Conservation (phyloP, 2,888 invertebrate species). For the Noctua janthina region DNA sequence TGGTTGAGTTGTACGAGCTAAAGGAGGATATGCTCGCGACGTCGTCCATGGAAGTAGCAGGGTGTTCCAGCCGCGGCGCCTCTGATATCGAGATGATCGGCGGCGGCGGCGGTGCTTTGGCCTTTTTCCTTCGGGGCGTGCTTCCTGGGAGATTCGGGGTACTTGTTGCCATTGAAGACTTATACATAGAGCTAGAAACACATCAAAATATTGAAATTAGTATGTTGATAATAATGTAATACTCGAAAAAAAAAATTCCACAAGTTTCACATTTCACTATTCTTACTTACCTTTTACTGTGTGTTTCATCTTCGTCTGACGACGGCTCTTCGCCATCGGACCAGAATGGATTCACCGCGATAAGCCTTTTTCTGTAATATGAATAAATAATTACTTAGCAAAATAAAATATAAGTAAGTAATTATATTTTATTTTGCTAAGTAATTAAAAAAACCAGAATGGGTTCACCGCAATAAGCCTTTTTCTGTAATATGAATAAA, state of each 20-base stretch:
- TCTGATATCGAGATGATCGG: slow-evolving; percentile 76
- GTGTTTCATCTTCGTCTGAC: slow-evolving; percentile 87
- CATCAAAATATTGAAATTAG: not conserved
- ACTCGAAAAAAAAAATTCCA: not conserved
- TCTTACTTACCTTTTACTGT: slow-evolving; percentile 77
- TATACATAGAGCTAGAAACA: slow-evolving; percentile 79
- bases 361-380: slow-evolving; percentile 84
- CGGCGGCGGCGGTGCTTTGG: slow-evolving; percentile 92
- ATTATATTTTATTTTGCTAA: not conserved
- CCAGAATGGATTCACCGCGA: slow-evolving; percentile 93
- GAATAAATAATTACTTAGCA: slow-evolving; percentile 36
- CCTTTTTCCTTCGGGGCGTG: slow-evolving; percentile 91
- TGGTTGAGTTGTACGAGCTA: slow-evolving; percentile 85
- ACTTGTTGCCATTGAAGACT: slow-evolving; percentile 82
- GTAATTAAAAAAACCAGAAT: slow-evolving; percentile 88
- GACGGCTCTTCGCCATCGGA: slow-evolving; percentile 93
- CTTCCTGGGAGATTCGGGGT: slow-evolving; percentile 85
- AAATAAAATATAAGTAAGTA: not conserved
- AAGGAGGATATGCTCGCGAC: slow-evolving; percentile 86
- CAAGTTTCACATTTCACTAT: slow-evolving; percentile 47
- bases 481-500: slow-evolving; percentile 76
- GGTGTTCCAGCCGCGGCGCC: slow-evolving; percentile 67
- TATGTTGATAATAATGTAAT: not conserved
- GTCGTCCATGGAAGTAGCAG: slow-evolving; percentile 84
- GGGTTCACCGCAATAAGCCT: slow-evolving; percentile 92